A percentile compares a stretch with the other conserved stretches of the same genome.
Conservation (phyloP, 2,888 invertebrate species). For the Lingula anatina region DNA sequence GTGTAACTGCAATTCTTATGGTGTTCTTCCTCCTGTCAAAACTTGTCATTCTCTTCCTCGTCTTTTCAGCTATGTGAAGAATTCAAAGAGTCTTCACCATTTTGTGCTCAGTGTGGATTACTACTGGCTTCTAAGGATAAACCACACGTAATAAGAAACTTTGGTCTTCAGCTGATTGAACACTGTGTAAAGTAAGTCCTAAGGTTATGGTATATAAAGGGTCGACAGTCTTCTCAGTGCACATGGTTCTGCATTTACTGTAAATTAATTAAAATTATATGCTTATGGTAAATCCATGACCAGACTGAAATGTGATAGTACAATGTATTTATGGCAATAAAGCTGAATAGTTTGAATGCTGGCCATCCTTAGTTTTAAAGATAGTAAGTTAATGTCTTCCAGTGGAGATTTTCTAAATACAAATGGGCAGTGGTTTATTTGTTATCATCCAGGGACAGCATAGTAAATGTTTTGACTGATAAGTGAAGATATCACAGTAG, state of each 20-base stretch:
- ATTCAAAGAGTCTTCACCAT: constrained; percentile 81
- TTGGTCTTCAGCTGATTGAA: constrained; percentile 88
- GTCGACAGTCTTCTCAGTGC: not conserved
- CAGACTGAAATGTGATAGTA: too few relatives aligned
- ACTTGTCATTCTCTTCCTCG: constrained; percentile 1
- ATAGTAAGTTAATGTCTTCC: too few relatives aligned
- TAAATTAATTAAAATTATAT: not conserved
- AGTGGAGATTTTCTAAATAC: too few relatives aligned
- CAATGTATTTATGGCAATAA: too few relatives aligned
- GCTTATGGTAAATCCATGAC: too few relatives aligned
- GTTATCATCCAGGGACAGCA: too few relatives aligned
- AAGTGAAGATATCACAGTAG: too few relatives aligned
- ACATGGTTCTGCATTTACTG: not conserved
- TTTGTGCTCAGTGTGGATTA: constrained; percentile 82
- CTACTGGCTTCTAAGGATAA: constrained; percentile 70
- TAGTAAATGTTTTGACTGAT: too few relatives aligned
- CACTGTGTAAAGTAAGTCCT: constrained; percentile 73
- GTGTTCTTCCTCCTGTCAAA: not conserved
- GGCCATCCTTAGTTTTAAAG: too few relatives aligned
- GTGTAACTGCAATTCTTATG: too few relatives aligned
- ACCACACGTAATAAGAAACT: constrained; percentile 77
- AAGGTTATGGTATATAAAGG: not conserved
- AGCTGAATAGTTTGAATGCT: too few relatives aligned
- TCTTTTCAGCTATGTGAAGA: constrained; percentile 50
- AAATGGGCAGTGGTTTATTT: too few relatives aligned